phyloP scores from a whole-genome alignment of 2,888 invertebrate genomes.

The Alsophila aescularia region DNA sequence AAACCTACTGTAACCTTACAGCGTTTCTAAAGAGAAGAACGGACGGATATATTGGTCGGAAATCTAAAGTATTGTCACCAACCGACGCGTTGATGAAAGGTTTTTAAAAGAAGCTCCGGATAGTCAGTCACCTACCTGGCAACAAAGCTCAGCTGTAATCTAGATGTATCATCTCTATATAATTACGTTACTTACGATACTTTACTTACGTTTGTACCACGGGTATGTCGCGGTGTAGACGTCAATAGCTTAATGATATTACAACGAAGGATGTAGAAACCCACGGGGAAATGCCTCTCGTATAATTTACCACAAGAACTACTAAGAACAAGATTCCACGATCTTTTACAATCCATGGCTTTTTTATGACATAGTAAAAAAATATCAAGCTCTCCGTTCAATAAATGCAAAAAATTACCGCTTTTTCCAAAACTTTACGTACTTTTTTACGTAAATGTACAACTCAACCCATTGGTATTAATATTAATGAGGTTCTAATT shows the following conservation, averaged over 20 bases:
- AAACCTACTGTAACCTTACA: conserved; percentile 22
- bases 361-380: conserved; percentile 22
- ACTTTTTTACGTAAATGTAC: conserved; percentile 37
- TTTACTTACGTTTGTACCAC: too few relatives aligned
- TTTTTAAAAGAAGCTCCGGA: conserved; percentile 34
- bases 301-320: conserved; percentile 14
- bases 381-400: conserved; percentile 25
- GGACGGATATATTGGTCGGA: conserved; percentile 23
- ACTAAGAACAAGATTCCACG: conserved; percentile 30
- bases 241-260: conserved; percentile 15
- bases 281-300: conserved; percentile 25
- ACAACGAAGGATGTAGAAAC: conserved; percentile 25
- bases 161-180: conserved; percentile 5
- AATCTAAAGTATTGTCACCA: conserved; percentile 30
- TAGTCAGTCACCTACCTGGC: conserved; percentile 25
- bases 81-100: conserved; percentile 29
- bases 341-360: conserved; percentile 19
- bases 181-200: too few relatives aligned
- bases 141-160: conserved; percentile 17
- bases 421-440: conserved; percentile 32
- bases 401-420: conserved; percentile 24
- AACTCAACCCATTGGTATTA: conserved; percentile 25
- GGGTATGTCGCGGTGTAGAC: conserved; percentile 30
- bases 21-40: conserved; percentile 27
- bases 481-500: too few relatives aligned